Evolutionary conservation across 92 coral and sea anemone species (phyloP), one percentile per base, ranked within the genome.

Genomic region (Phymanthus crucifer): DNA sequence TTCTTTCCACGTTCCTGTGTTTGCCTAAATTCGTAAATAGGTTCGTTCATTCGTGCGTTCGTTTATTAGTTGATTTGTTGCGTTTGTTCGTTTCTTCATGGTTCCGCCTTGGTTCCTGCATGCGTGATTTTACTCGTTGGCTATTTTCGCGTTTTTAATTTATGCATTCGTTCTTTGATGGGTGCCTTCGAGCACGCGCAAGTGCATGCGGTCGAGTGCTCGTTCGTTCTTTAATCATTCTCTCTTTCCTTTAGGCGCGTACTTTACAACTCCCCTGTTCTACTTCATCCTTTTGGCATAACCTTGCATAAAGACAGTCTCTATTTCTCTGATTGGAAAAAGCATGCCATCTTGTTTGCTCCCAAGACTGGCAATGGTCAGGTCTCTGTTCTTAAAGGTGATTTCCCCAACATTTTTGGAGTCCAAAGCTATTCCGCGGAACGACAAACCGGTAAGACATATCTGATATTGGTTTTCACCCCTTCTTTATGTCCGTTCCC

Each of bases 281-380:
- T 83, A 19, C 12, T 32, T 0, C 99, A 93, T 58, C 84, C 95
- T 1, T 95, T 93, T 78, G 92, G 89, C 5, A 70, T 95, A 26
- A 81, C 86, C 48, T 56, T 91, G 12, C 83, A 67, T 75, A 72
- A 76, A 16, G 84, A 76, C 27, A 21, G 67, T 35, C 70, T 95
- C 5, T 95, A 82, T 52, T 93, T 97, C 95, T 88, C 90, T 14
- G 99, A 95, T 64, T 95, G 99, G 99, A 69, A 40, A 18, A 68
- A 74, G 21, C 79, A 78, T 5, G 70, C 85, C 1, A 80, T 95
- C 32, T 73, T 76, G 34, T 80, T 46, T 66, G 94, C 84, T 23
- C 74, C 89, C 19, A 90, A 71, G 70, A 43, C 80, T 46, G 88
- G 84, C 0, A 66, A 67, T 26, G 74, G 81, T 3, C 70, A 68